Evolutionary conservation across 2,888 invertebrate species (phyloP).

Genomic region (Chymomyza fuscimana): DNA sequence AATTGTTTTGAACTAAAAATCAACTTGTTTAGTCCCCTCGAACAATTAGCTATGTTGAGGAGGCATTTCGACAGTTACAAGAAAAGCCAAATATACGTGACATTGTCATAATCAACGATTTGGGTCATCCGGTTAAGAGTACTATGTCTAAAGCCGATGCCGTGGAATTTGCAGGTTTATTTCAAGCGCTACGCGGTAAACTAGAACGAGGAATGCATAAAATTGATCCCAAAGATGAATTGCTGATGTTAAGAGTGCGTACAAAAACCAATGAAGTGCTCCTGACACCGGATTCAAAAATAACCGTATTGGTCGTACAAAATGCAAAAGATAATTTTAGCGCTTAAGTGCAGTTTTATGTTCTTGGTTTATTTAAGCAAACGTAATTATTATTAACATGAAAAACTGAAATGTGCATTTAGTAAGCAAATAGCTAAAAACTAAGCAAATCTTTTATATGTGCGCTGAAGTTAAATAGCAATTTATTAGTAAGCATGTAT

Average conservation of each 20-base stretch:
- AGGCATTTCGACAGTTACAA: constrained; percentile 66
- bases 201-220: constrained; percentile 66
- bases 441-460: no score
- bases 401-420: no score
- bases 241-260: constrained; percentile 73
- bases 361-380: no score
- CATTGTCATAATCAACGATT: constrained; percentile 72
- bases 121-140: constrained; percentile 75
- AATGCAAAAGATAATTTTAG: constrained; percentile 66
- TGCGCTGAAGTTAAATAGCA: no score
- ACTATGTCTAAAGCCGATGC: constrained; percentile 67
- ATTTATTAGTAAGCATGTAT: no score
- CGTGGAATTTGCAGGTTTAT: constrained; percentile 73
- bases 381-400: no score
- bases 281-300: constrained; percentile 75
- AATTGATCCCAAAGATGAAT: constrained; percentile 72
- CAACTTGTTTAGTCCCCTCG: constrained; percentile 44
- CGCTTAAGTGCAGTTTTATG: not conserved
- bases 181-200: constrained; percentile 73
- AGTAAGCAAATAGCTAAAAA: no score
- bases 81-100: constrained; percentile 70
- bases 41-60: constrained; percentile 74
- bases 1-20: not conserved
- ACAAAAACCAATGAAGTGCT: constrained; percentile 74
- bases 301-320: constrained; percentile 77